Base-by-base conservation (phyloP, 1,140 invertebrate species). In the Hycleus phaleratus region DNA sequence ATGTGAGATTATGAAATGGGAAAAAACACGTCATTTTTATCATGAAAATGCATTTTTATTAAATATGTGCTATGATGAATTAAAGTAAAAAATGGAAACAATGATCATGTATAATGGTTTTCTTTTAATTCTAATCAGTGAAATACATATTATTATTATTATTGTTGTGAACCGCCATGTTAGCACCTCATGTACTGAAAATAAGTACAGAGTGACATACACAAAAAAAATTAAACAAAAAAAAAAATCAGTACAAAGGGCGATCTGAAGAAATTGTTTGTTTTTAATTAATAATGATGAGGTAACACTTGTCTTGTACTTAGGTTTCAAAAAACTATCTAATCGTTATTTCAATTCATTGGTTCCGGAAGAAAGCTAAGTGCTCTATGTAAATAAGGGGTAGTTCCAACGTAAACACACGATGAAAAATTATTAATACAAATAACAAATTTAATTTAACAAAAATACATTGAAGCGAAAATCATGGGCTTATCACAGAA, bases 31-130 rank as follows among this genome's bases (percentile, higher is more conserved):
- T 32, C 32, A 32, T 32, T 32, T 32, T 26, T 44, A 45, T 78
- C 75, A 78, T 78, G 75, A 77, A 78, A 78, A 78, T 78, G 76
- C 77, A 76, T 75, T 77, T 32, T 78, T 78, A 77, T 78, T 78
- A 76, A 74, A 76, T 78, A 75, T 75, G 75, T 77, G 76, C 74
- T 76, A 76, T 77, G 76, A 78, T 75, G 32, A 32, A 32, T 77
- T 78, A 78, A 78, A 76, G 71, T 77, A 78, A 76, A 32, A 18
- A 78, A 77, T 74, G 74, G 76, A 61, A 75, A 68, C 75, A 76
- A 77, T 77, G 75, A 78, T 75, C 68, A 68, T 77, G 69, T 72
- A 68, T 68, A 71, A 67, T 56, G 54, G 67, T 32, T 32, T 32
- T 32, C 7, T 32, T 32, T 32, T 32, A 66, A 49, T 51, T 55